These are phyloP conservation scores for Oryzias woworae DNA, from an alignment of 2,113 vertebrate genomes.

Conservation along the genomic window DNA sequence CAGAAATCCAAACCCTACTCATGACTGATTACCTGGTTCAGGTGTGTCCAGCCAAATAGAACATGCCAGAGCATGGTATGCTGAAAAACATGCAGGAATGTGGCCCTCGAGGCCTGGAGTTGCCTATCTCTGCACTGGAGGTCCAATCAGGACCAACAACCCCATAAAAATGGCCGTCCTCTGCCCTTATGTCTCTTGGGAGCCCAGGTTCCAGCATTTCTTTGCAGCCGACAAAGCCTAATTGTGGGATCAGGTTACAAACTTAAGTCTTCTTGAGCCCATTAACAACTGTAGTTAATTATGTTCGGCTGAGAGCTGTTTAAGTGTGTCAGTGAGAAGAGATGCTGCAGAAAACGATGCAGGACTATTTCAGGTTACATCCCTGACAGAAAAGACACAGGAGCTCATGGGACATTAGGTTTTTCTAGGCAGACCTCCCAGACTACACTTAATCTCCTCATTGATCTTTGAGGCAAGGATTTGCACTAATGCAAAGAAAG, in stretches of 20 bases:
- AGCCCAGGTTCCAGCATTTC: conserved; percentile 70
- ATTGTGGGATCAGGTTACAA: conserved; percentile 79
- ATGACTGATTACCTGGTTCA: too few relatives aligned
- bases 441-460: conserved; percentile 54
- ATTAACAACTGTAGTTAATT: conserved; percentile 79
- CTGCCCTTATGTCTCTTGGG: conserved; percentile 60
- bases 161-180: conserved; percentile 72
- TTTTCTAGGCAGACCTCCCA: conserved; percentile 60
- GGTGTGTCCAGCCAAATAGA: too few relatives aligned
- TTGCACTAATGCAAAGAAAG: conserved; percentile 61
- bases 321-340: conserved; percentile 39
- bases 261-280: conserved; percentile 74
- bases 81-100: too few relatives aligned
- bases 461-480: conserved; percentile 56
- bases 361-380: conserved; percentile 49
- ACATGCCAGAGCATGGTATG: too few relatives aligned
- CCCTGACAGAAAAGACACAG: conserved; percentile 24
- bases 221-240: conserved; percentile 82
- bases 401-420: conserved; percentile 18
- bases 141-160: conserved; percentile 55
- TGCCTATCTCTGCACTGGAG: conserved; percentile 51
- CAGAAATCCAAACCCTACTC: too few relatives aligned
- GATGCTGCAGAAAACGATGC: conserved; percentile 8
- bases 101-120: too few relatives aligned
- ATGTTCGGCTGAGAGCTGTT: conserved; percentile 48